Base-by-base conservation (phyloP, 1,140 invertebrate genomes). In the Drosophila azteca region DNA sequence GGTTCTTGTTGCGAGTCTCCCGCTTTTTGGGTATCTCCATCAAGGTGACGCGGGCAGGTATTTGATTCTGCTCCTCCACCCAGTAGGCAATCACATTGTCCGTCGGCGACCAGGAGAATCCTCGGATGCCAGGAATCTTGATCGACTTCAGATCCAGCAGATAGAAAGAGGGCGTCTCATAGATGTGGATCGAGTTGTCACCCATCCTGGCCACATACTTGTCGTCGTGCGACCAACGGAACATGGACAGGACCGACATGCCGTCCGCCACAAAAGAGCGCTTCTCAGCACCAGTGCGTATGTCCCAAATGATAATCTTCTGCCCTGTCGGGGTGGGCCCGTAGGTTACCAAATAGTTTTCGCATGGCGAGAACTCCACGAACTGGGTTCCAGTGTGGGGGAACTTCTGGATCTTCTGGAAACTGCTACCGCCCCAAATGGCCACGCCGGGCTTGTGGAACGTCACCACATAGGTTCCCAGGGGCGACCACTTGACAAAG, bases 31-130 rank as follows among this genome's bases (percentile, higher is more conserved):
- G 97, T 50, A 97, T 94, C 93, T 97, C 96, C 43, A 97, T 93
- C 1, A 98, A 93, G 0, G 95, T 97, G 4, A 97, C 96, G 78
- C 96, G 93, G 9, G 97, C 96, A 35, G 96, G 97, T 5, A 98
- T 97, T 77, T 96, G 96, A 90, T 98, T 97, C 83, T 99, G 96
- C 93, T 99, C 99, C 15, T 97, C 97, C n/a, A 99, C 97, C 98
- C 98, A 99, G 91, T 99, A 99, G 5, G 98, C 98, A 31, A 99
- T 94, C 29, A 98, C 94, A 90, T 99, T 99, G 87, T 99, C 97
- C 9, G 97, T 97, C 0, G 99, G 98, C 13, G 98, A 99, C 98
- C 98, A 99, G 74, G 96, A 96, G 92, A 99, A 99, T 90, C 99
- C 98, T 74, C 96, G 94, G 51, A 99, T 97, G 41, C 97, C 97